Conservation (phyloP, 2,113 vertebrate genomes). For the Asarcornis scutulata region DNA sequence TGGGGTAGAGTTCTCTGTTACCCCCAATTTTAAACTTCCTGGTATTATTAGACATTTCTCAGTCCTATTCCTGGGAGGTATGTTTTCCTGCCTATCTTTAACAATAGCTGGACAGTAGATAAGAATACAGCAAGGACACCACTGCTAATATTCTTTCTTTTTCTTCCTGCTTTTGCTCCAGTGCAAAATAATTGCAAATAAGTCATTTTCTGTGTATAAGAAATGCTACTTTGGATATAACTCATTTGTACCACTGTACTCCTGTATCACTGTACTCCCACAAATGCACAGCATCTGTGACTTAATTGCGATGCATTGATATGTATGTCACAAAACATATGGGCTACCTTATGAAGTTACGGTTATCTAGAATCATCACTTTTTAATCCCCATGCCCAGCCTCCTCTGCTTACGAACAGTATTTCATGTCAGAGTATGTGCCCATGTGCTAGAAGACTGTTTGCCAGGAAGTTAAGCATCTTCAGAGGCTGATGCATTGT, state of each 20-base stretch:
- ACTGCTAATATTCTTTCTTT: background rate
- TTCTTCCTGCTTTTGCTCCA: conserved; percentile 20
- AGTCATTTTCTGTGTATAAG: background rate
- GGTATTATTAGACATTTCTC: background rate
- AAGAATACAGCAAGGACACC: background rate
- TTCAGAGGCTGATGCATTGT: background rate
- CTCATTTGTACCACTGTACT: background rate
- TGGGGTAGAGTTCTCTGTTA: background rate
- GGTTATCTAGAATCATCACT: background rate
- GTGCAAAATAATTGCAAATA: background rate
- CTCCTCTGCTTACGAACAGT: background rate
- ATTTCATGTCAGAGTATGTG: background rate
- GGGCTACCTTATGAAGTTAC: background rate
- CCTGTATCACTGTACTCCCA: background rate
- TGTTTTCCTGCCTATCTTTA: background rate
- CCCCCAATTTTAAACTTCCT: background rate
- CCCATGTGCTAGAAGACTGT: background rate
- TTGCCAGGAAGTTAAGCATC: background rate
- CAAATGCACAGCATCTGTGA: conserved; percentile 68
- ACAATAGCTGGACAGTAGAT: background rate
- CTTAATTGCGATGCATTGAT: conserved; percentile 10
- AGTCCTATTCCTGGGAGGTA: background rate
- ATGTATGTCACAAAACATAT: background rate
- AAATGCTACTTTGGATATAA: background rate
- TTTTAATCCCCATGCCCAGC: background rate